Evolutionary conservation across 2,797 vertebrate genomes (phyloP).

Genomic region (Jordanella pulchra): DNA sequence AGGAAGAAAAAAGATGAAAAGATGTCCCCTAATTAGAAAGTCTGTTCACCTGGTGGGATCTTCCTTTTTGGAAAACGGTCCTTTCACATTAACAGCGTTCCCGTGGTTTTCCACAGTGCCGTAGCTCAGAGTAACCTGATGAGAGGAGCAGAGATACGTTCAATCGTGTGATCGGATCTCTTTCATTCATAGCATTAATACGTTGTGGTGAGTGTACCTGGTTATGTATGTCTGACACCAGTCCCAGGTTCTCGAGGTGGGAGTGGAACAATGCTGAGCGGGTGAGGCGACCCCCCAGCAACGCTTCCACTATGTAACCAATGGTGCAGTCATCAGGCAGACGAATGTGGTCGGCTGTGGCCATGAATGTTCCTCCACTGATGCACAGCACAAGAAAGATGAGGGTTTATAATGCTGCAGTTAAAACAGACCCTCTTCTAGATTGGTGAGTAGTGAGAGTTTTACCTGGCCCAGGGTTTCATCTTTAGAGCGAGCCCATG

Average conservation of each 20-base stretch:
- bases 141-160: constrained; percentile 14
- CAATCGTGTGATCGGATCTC: not conserved
- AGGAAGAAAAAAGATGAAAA: too few relatives aligned
- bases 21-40: too few relatives aligned
- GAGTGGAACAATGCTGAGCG: constrained; percentile 92
- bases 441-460: not conserved
- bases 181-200: not conserved
- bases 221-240: constrained; percentile 84
- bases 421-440: accelerated
- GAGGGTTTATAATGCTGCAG: not conserved
- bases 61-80: constrained; percentile 83
- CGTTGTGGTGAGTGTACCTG: constrained; percentile 79
- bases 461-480: constrained; percentile 95
- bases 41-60: constrained; percentile 88
- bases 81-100: constrained; percentile 86
- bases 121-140: constrained; percentile 90
- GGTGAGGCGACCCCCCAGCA: constrained; percentile 86
- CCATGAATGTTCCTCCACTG: constrained; percentile 90
- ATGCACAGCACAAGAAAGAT: not conserved
- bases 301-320: constrained; percentile 92
- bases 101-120: constrained; percentile 86
- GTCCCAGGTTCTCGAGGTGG: constrained; percentile 91
- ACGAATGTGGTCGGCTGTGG: constrained; percentile 89
- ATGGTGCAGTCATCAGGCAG: constrained; percentile 95
- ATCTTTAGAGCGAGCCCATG: constrained; percentile 93